Base-by-base conservation (phyloP, 2,797 vertebrate genomes). In the Anguilla megastoma region DNA sequence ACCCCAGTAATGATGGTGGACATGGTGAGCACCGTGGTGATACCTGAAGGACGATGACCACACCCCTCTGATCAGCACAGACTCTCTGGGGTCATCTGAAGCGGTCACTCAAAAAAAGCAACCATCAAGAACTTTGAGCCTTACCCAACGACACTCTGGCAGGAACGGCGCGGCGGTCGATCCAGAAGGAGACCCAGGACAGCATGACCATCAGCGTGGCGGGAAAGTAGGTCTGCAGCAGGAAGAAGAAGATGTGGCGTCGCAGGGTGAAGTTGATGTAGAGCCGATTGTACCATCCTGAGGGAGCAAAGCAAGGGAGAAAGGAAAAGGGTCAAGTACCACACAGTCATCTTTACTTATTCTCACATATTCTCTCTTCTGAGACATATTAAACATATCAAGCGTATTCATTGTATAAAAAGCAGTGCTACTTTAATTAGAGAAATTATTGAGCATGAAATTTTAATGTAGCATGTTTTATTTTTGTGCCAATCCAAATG, bases 181-280 rank as follows among this genome's bases (percentile, higher is more conserved):
- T 99, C 98, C 98, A 99, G 95, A 99, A 99, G 88, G 98, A 99
- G 88, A 99, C 98, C 98, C 98, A 99, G 91, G 98, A 99, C 91
- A 99, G 86, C 97, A 99, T 98, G 94, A 98, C 98, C 98, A 99
- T 98, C 85, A 98, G 94, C 0, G 97, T 98, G 54, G 98, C 98
- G 0, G 98, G 98, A 86, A 99, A 99, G 88, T 99, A 99, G 12
- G 98, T 99, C 94, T 99, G 98, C 41, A 99, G 97, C 94, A 99
- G 92, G 94, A 99, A 99, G 92, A 99, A 99, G 95, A 99, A 99
- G 94, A 99, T 98, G 94, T 99, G 97, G 2, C 98, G 96, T 2
- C 95, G 96, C 89, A 99, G 93, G 0, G 98, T 98, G 95, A 99
- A 99, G 93, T 97, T 98, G 94, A 99, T 99, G 89, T 98, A 99